Base-by-base conservation (phyloP, 2,113 vertebrate genomes). In the Hassar affinis region DNA sequence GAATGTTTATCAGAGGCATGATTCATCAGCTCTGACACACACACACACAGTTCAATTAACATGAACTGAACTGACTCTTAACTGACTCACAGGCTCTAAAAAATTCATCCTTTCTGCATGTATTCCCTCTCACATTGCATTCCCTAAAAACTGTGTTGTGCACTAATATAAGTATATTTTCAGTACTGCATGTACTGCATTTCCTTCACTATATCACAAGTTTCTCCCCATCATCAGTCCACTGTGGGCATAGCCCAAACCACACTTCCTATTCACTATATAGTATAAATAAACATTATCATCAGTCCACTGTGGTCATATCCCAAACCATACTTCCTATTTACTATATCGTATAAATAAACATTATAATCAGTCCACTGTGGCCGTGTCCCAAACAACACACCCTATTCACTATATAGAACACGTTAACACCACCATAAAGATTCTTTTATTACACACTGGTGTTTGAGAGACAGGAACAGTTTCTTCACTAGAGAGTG, bases 1-100 rank as follows among this genome's bases (percentile, higher is more conserved):
- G 86, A 82, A 84, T 85, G 82, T 89, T 90, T 89, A 89, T 84
- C 87, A 17, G 84, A 76, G 38, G 66, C 68, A 85, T 76, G 76
- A 87, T 75, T 85, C 83, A 87, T 80, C 59, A 75, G 47, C 22
- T 45, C 49, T 49, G 51, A 57, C 64, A 57, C 51, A 56, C 56
- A 79, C 59, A 79, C n/a, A 66, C 78, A 66, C 61, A 66, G 1
- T 51, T 35, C 0, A 1, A 11, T 17, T 22, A 10, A 22, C 20
- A 54, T 54, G 17, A 30, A 57, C 76, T 42, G 52, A 77, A 12
- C 51, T 14, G 30, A 54, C 12, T 35, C 18, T 54, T 33, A 33
- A 35, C 64, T 54, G 15, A 76, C 74, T 76, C 10, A 45, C 22
- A 72, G 64, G 35, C 64, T 68, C 33, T 45, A 71, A 71, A 71